A percentile compares a stretch with the other conserved stretches of the same genome.
Conservation (phyloP, 1,140 invertebrate species). For the Pseudachorutes palmiensis region DNA sequence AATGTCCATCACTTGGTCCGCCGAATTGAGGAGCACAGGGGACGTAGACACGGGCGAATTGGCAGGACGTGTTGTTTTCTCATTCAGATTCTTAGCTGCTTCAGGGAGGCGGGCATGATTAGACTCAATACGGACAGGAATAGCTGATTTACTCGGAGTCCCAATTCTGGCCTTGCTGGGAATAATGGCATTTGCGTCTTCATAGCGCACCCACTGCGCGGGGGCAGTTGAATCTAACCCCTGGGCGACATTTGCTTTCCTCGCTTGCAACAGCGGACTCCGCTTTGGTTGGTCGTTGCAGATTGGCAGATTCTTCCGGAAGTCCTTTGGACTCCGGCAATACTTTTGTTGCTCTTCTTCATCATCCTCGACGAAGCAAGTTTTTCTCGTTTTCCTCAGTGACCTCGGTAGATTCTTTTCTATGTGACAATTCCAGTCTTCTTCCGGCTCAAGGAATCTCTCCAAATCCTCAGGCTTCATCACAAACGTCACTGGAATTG, state of each 20-base stretch:
- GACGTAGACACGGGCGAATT: not conserved
- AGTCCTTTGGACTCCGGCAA: conserved; percentile 1
- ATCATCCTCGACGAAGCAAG: conserved; percentile 30
- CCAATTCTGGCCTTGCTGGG: not conserved
- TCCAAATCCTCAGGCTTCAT: conserved; percentile 10
- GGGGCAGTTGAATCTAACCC: not conserved
- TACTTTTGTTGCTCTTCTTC: conserved; percentile 14
- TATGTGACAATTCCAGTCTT: conserved; percentile 36
- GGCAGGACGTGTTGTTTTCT: not conserved
- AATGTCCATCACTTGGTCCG: conserved; percentile 20
- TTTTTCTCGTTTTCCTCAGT: conserved; percentile 32
- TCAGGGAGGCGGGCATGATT: too few relatives aligned
- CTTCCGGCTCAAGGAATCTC: conserved; percentile 6
- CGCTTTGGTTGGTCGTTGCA: not conserved
- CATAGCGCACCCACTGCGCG: not conserved
- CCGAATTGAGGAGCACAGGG: not conserved
- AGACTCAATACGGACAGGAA: too few relatives aligned
- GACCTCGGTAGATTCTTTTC: conserved; percentile 36
- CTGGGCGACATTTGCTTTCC: not conserved
- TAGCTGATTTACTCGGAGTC: not conserved
- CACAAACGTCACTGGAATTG: conserved; percentile 2
- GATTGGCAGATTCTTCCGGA: not conserved
- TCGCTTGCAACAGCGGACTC: not conserved
- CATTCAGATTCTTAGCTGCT: not conserved
- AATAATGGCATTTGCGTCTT: not conserved